Base-by-base conservation (phyloP, 2,113 vertebrate genomes). In the Meleagris gallopavo region DNA sequence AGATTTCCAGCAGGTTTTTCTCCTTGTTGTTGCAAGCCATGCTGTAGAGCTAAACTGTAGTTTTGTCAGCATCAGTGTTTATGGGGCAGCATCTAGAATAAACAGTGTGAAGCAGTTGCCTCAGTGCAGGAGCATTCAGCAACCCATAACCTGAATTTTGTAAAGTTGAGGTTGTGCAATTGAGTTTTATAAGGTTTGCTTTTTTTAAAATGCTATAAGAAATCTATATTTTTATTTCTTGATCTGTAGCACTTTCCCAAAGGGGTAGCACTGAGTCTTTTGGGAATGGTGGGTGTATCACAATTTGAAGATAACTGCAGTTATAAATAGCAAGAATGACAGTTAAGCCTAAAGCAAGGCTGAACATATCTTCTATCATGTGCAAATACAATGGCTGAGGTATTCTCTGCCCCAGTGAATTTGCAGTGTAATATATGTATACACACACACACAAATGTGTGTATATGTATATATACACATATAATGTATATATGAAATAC, bases 231-330 rank as follows among this genome's bases (percentile, higher is more conserved):
- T 87, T 69, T 79, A 9, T 72, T 76, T 43, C 25, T 25, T 55
- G 19, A 5, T 29, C 32, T 24, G 14, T 25, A 32, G 9, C 22
- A 22, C 30, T 70, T 73, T 54, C n/a, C 30, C 48, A 58, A 30
- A 82, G 32, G 16, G 27, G 6, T n/a, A 67, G n/a, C 27, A 50
- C 55, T 55, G 40, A 25, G 21, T 30, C 11, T 82, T 57, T 58
- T 54, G 30, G 45, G 19, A 61, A 13, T 0, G 0, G 18, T 57
- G 11, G 2, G 15, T 64, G 18, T 30, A 55, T 43, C 21, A 9
- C 36, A 57, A 66, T 46, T 62, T 73, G 48, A 45, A 11, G 20
- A 43, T 30, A 62, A 67, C 12, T 43, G 4, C 29, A 11, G 3
- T 55, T 74, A 36, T 69, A 61, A 87, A 84, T 79, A 65, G 41